These are phyloP conservation scores for Coleophora flavipennella DNA, from an alignment of 2,888 invertebrate genomes.

Conservation along the genomic window DNA sequence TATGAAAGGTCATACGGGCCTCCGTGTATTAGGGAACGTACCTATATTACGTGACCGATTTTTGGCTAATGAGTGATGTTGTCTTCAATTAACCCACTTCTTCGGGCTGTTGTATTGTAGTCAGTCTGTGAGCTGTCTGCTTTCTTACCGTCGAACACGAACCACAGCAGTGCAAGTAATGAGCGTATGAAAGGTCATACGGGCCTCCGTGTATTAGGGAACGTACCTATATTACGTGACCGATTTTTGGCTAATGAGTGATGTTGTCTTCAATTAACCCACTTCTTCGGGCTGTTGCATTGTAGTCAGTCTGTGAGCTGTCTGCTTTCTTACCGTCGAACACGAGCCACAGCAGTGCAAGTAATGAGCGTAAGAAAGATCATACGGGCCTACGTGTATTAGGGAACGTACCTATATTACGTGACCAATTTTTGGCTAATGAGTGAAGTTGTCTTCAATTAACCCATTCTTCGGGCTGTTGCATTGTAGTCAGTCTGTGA, in stretches of 20 bases:
- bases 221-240: no score
- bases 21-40: no score
- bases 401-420: no score
- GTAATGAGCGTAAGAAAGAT: no score
- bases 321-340: constrained; percentile 63
- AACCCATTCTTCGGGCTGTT: constrained; percentile 51
- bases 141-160: constrained; percentile 58
- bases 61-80: constrained; percentile 51
- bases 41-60: no score
- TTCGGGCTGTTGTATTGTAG: constrained; percentile 47
- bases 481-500: constrained; percentile 60
- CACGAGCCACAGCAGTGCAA: constrained; percentile 51
- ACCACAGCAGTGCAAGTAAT: constrained; percentile 48
- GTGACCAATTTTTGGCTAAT: no score
- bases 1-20: no score
- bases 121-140: constrained; percentile 63
- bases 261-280: constrained; percentile 67
- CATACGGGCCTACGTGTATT: no score
- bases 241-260: no score
- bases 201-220: no score
- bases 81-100: constrained; percentile 68
- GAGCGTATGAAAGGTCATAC: no score
- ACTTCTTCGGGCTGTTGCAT: constrained; percentile 46
- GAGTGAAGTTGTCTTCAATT: constrained; percentile 62
- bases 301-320: constrained; percentile 60